Conservation (phyloP, 2,113 vertebrate genomes). For the Marcusenius ussheri region DNA sequence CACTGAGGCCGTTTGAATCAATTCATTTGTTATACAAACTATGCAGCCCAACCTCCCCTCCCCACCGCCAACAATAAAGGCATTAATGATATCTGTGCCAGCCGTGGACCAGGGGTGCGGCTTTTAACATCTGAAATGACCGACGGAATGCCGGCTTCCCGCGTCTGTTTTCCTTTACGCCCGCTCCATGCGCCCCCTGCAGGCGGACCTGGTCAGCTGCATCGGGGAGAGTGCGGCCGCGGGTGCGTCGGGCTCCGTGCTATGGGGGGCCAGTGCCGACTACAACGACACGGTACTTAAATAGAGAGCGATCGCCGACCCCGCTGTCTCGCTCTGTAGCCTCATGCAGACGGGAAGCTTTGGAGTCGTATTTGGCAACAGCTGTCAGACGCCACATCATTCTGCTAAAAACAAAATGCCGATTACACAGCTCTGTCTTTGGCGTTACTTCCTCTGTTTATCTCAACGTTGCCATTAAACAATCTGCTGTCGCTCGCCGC, state of each 20-base stretch:
- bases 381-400: not conserved
- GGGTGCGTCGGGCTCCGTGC: constrained; percentile 77
- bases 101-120: no score
- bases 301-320: not conserved
- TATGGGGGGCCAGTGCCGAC: constrained; percentile 78
- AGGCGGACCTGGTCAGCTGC: constrained; percentile 80
- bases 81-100: not conserved
- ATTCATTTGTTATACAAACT: not conserved
- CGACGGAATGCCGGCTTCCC: not conserved
- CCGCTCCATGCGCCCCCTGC: constrained; percentile 3
- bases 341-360: not conserved
- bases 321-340: not conserved
- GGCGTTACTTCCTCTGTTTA: not conserved
- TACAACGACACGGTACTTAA: constrained; percentile 67
- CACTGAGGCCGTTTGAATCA: not conserved
- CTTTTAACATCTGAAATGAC: no score
- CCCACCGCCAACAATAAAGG: not conserved
- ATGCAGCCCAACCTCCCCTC: not conserved
- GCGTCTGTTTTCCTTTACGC: not conserved
- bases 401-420: not conserved
- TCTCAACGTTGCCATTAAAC: not conserved
- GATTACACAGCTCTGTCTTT: not conserved
- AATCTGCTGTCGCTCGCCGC: not conserved
- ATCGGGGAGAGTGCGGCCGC: constrained; percentile 83
- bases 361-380: not conserved